phyloP scores from a whole-genome alignment of 2,113 vertebrate species.

The Strix uralensis region DNA sequence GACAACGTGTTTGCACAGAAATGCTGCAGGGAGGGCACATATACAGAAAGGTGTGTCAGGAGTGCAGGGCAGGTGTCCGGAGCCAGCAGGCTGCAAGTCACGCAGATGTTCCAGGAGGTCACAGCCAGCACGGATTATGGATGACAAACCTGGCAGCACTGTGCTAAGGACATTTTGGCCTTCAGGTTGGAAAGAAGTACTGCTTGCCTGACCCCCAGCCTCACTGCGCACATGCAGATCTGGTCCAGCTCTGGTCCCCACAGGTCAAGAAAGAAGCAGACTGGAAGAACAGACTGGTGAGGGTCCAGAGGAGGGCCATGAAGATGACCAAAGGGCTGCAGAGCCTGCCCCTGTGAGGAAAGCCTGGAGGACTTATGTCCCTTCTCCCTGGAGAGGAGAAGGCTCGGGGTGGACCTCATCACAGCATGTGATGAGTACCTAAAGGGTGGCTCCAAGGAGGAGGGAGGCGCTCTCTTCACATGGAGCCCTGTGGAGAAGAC shows the following conservation, averaged over 20 bases:
- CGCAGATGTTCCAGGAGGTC: background rate
- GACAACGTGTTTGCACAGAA: background rate
- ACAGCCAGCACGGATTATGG: fast-evolving
- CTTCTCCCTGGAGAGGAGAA: background rate
- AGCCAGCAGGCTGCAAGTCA: background rate
- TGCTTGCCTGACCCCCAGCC: background rate
- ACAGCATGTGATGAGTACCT: background rate
- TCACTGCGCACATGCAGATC: background rate
- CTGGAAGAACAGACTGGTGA: background rate
- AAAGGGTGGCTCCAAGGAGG: background rate
- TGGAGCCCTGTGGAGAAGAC: background rate
- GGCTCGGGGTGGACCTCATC: fast-evolving
- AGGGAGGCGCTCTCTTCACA: background rate
- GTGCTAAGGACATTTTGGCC: background rate
- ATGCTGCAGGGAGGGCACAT: fast-evolving
- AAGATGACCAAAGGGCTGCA: background rate
- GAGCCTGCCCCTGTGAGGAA: background rate
- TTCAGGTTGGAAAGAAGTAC: background rate
- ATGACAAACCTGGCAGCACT: background rate
- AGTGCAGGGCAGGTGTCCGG: background rate
- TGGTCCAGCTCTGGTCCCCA: background rate
- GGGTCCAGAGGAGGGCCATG: background rate
- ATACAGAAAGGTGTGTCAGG: background rate
- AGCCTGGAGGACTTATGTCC: background rate
- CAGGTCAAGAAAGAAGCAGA: background rate